Base-by-base conservation (phyloP, 1,140 invertebrate species). In the Neuroterus valhalla region DNA sequence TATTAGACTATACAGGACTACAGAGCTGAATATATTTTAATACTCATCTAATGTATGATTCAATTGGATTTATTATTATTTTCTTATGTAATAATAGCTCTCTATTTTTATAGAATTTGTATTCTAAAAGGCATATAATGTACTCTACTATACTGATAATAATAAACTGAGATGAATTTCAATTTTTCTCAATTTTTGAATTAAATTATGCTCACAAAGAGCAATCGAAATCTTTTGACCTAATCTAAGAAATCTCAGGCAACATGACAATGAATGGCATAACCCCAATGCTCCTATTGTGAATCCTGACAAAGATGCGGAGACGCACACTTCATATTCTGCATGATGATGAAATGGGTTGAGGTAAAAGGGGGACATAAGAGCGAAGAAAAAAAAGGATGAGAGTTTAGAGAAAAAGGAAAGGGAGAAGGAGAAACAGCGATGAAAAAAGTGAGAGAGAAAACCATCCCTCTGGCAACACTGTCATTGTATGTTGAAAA, bases 281-380 rank as follows among this genome's bases (percentile, higher is more conserved):
- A n/a, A 15, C 26, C 26, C 55, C 71, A 62, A 68, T 43, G 69
- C 70, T 67, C 19, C 67, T 17, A 79, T 82, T 78, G 78, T 77
- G 46, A 73, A 38, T 68, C 15, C 72, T 78, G 76, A 80, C 81
- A 77, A 80, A 77, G 78, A 80, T 75, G 74, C 71, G 72, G 79
- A 76, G 55, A 68, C 74, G 72, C 79, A 42, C 68, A 77, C 74
- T 78, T 80, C 76, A 77, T 78, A 78, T 77, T 77, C 52, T 55
- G 55, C 48, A 76, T 45, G 55, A 76, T 74, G 73, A 67, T 75
- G 31, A 8, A 38, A 38, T 38, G 8, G 71, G 70, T 52, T 71
- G 74, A 66, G 66, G 66, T 43, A 71, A 55, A 77, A 78, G 71
- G 75, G 71, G 73, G 72, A 72, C 55, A 71, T 68, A 75, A 72